Conservation (phyloP, 2,797 vertebrate genomes). For the Ceryle rudis region DNA sequence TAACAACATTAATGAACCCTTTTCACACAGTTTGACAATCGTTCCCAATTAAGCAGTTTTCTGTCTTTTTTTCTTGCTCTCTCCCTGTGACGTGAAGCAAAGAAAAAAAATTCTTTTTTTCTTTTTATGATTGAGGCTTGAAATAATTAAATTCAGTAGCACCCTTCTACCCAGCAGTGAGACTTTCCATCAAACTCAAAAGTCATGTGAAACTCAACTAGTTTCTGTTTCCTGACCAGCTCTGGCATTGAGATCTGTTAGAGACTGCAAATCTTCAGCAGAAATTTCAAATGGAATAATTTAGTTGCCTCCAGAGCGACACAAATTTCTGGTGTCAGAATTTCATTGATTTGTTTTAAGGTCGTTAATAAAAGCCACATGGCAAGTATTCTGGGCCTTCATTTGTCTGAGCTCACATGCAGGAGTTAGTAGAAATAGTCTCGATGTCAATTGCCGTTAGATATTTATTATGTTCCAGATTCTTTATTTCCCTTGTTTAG, state of each 20-base stretch:
- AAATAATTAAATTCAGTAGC: background rate
- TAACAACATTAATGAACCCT: background rate
- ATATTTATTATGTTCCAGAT: background rate
- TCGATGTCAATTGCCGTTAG: background rate
- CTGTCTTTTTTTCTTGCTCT: background rate
- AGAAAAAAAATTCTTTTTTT: background rate
- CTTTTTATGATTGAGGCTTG: background rate
- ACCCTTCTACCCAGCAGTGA: background rate
- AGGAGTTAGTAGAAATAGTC: background rate
- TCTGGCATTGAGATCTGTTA: background rate
- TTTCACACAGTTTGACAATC: background rate
- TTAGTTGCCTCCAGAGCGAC: constrained; percentile 4
- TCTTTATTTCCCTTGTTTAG: background rate
- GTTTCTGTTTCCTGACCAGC: background rate
- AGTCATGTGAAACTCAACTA: background rate
- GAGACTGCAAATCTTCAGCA: background rate
- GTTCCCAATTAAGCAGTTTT: background rate
- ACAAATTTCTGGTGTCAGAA: constrained; percentile 2
- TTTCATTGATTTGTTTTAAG: constrained; percentile 16
- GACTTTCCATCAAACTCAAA: background rate
- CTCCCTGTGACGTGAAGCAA: background rate
- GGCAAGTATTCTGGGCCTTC: background rate
- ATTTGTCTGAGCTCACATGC: background rate
- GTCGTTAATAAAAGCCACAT: constrained; percentile 4
- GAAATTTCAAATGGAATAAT: constrained; percentile 16